phyloP scores from a whole-genome alignment of 2,888 invertebrate species.

The Hypomecis punctinalis region DNA sequence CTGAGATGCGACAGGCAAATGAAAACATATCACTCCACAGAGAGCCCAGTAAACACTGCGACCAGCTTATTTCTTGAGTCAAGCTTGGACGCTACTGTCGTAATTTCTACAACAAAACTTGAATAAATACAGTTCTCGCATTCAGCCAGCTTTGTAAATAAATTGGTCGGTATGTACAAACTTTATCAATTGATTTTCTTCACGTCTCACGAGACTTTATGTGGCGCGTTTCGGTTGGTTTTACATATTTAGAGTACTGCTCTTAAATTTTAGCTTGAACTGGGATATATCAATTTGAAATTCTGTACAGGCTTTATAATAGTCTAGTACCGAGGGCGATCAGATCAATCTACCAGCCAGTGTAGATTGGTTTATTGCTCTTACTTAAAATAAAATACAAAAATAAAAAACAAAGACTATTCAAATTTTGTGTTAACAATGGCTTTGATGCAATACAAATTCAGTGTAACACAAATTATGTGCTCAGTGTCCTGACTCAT shows the following conservation, averaged over 20 bases:
- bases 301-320: background rate
- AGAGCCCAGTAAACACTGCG: constrained; percentile 49
- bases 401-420: too few relatives aligned
- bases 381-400: too few relatives aligned
- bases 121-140: background rate
- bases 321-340: too few relatives aligned
- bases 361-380: background rate
- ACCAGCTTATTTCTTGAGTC: background rate
- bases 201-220: constrained; percentile 50
- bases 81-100: background rate
- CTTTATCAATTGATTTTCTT: constrained; percentile 73
- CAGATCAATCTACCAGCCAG: too few relatives aligned
- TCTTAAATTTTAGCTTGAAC: constrained; percentile 2
- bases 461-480: too few relatives aligned
- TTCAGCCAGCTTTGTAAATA: background rate
- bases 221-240: constrained; percentile 54
- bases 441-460: too few relatives aligned
- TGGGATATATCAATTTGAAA: background rate
- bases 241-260: constrained; percentile 46
- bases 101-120: background rate
- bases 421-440: too few relatives aligned
- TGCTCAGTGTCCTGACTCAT: too few relatives aligned
- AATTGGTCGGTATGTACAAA: constrained; percentile 41
- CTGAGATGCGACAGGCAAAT: constrained; percentile 64
- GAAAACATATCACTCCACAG: constrained; percentile 66